Base-by-base conservation (phyloP, 2,888 invertebrate species). In the Apotomis betuletana region DNA sequence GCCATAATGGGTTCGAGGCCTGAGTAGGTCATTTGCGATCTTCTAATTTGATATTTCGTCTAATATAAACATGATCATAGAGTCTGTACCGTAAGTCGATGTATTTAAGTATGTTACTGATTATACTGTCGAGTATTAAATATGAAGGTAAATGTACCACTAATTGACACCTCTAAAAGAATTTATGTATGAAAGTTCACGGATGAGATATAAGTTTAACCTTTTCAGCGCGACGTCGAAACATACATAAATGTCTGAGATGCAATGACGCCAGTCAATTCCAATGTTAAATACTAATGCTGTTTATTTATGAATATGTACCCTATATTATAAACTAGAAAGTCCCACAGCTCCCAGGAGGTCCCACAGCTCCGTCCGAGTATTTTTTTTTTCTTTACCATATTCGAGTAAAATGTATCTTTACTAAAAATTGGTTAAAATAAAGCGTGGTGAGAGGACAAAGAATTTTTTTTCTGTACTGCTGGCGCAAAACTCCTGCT, bases 1-100 rank as follows among this genome's bases (percentile, higher is more conserved):
- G 38, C 44, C 12, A 36, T 71, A 71, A 71, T 71, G 67, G 51
- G 71, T 62, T 67, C 61, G 52, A 57, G 41, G 41, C 27, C 61
- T 52, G 51, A 27, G 36, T 60, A 49, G 12, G 4, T 36, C 54
- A 59, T n/a, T n/a, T 27, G 49, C n/a, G 49, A 71, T 67, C 51
- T 41, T 63, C 13, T 58, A 54, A 57, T n/a, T 10, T 46, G 27
- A 5, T 46, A 12, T 1, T 10, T 5, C 6, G 36, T 44, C 9
- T 9, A 41, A 6, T 41, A 41, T 49, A 12, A 49, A 41, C 5
- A 41, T 41, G 41, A 6, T 41, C 6, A 3, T 6, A 12, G 9
- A 49, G 9, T 49, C 3, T 9, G 9, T 49, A 49, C 8, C 49
- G 49, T 49, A 49, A 49, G 49, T 49, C 49, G 10, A 49, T 49